Evolutionary conservation across 2,888 invertebrate species (phyloP), one percentile per base, ranked within the genome.

Genomic region (Macaria notata): DNA sequence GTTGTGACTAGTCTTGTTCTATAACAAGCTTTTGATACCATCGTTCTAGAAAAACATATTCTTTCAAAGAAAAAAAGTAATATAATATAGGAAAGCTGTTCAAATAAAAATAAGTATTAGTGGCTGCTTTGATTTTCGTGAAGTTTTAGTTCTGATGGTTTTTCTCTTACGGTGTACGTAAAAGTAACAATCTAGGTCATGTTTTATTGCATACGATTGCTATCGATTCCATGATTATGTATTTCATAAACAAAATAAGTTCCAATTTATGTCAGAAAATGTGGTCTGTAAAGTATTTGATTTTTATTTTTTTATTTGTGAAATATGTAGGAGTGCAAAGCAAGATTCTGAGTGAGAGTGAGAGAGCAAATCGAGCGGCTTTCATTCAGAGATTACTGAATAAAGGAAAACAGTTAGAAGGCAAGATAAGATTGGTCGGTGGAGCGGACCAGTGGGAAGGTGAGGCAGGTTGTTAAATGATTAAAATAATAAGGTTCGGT

Each of bases 391-490:
- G 93, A 69, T 93, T 96, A 67, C 86, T 95, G 64, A 95, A 95
- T 70, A 93, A 94, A 59, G 85, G 94, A 60, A 95, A 94, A 75
- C 93, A 94, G 79, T 92, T 94, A 66, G 96, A 97, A 69, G 96
- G 96, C 7, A 94, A 93, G 57, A 79, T 96, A 19, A 94, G 94
- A 66, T 86, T 97, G 5, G 92, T 95, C 0, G 96, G 96, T 29
- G 96, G 96, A 4, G 78, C 92, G 29, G 93, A 86, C 49, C 93
- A 93, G 71, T 93, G 92, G 78, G 96, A 97, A 94, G 97, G 97
- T 96, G 90, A 83, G 48, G 19, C 8, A 46, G 5, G 0, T n/a
- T 19, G 19, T 19, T 2, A 19, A 19, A 19, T 19, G 19, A 19
- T 19, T 19, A 19, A 1, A 9, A 31, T 46, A 46, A 4, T 9